Conservation (phyloP, 2,888 invertebrate genomes). For the Lapara coniferarum region DNA sequence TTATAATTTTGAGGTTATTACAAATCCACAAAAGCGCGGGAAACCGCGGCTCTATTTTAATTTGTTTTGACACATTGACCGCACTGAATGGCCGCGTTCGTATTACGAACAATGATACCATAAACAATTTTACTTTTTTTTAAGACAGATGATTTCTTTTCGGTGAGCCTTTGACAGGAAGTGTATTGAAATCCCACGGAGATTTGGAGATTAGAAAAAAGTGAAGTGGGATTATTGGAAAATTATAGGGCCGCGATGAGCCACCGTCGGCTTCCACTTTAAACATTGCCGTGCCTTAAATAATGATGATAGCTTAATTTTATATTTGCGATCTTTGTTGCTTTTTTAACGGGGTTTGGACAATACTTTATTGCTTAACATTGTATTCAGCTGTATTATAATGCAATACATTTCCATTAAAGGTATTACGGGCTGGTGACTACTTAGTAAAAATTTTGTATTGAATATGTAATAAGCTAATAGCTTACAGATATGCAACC, state of each 20-base stretch:
- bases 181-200: slow-evolving; percentile 76
- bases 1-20: slow-evolving; percentile 74
- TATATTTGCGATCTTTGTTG: slow-evolving; percentile 29
- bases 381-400: neutral
- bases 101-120: slow-evolving; percentile 69
- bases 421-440: no score
- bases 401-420: neutral
- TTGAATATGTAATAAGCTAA: no score
- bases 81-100: slow-evolving; percentile 56
- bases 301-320: slow-evolving; percentile 53
- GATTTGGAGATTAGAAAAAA: slow-evolving; percentile 73
- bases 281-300: slow-evolving; percentile 53
- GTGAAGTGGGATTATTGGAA: slow-evolving; percentile 76
- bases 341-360: slow-evolving; percentile 1
- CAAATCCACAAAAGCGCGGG: slow-evolving; percentile 49
- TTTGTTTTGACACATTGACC: slow-evolving; percentile 74
- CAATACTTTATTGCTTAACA: neutral
- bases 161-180: slow-evolving; percentile 70
- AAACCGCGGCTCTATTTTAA: slow-evolving; percentile 51
- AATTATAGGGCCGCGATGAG: slow-evolving; percentile 68
- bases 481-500: no score
- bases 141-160: slow-evolving; percentile 64
- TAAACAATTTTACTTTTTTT: slow-evolving; percentile 68
- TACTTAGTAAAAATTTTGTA: no score
- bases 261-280: slow-evolving; percentile 49